Percentiles rank a stretch among this genome's conserved stretches.
Conservation (phyloP, 2,113 vertebrate species). For the cat (Felis catus) region DNA sequence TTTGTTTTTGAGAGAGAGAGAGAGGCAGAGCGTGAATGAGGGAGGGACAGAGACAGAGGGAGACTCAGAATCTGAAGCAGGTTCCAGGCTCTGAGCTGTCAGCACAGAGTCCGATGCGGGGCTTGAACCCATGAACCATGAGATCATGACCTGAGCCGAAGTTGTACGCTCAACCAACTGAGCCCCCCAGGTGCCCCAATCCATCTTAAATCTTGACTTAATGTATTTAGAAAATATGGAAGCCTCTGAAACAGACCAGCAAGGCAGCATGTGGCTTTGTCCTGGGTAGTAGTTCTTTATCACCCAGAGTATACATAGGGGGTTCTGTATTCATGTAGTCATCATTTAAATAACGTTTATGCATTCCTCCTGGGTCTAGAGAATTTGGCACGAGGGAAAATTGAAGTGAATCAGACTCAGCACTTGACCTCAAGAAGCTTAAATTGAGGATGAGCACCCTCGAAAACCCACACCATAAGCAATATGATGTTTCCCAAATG, state of each 20-base stretch:
- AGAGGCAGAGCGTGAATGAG: too few species aligned
- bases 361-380: not conserved
- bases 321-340: not conserved
- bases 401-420: not conserved
- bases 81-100: too few species aligned
- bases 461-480: not conserved
- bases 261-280: not conserved
- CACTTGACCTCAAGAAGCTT: constrained; percentile 27
- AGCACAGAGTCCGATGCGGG: too few species aligned
- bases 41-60: too few species aligned
- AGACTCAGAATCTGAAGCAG: too few species aligned
- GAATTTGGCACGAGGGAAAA: not conserved
- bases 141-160: too few species aligned
- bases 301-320: not conserved
- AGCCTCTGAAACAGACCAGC: not conserved
- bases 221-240: not conserved
- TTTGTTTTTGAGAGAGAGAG: too few species aligned
- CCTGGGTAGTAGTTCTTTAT: not conserved
- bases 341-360: not conserved
- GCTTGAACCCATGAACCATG: too few species aligned
- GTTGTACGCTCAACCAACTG: too few species aligned
- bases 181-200: not conserved
- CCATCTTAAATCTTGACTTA: not conserved
- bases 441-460: not conserved
- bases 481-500: not conserved